These are phyloP conservation scores for Phasianus colchicus DNA, from an alignment of 2,113 vertebrate species.

Conservation along the genomic window DNA sequence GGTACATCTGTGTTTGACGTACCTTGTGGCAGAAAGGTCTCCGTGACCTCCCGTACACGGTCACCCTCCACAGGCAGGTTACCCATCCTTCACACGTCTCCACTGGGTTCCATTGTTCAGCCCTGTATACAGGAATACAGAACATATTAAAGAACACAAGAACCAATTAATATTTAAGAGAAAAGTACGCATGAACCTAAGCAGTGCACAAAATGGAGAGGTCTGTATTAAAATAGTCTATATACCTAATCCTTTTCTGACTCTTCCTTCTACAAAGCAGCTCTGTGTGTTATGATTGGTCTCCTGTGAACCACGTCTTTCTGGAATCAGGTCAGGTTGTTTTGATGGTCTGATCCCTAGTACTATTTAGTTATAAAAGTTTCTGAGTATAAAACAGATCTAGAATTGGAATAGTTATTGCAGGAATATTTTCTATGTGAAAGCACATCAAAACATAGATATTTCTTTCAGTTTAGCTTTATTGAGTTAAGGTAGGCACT, in stretches of 20 bases:
- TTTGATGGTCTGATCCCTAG: not conserved
- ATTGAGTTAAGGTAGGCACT: not conserved
- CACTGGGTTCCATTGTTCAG: not conserved
- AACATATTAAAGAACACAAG: not conserved
- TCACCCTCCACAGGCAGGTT: not conserved
- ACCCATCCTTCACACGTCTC: not conserved
- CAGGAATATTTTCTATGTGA: not conserved
- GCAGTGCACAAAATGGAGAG: not conserved
- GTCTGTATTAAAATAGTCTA: not conserved
- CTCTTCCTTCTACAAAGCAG: not conserved
- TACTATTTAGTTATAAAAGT: not conserved
- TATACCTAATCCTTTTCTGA: not conserved
- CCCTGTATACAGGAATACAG: not conserved
- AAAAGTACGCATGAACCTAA: not conserved
- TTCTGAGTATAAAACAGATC: not conserved
- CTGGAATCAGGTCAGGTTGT: not conserved
- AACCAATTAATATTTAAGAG: not conserved
- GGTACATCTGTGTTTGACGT: not conserved
- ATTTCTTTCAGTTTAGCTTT: not conserved
- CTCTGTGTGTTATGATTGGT: not conserved
- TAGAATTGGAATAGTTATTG: not conserved
- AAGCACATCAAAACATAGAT: not conserved
- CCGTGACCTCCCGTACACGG: accelerated
- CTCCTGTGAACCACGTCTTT: not conserved
- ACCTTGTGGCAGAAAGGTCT: not conserved